Base-by-base conservation (phyloP, 2,113 vertebrate genomes). In the Oryzias woworae region DNA sequence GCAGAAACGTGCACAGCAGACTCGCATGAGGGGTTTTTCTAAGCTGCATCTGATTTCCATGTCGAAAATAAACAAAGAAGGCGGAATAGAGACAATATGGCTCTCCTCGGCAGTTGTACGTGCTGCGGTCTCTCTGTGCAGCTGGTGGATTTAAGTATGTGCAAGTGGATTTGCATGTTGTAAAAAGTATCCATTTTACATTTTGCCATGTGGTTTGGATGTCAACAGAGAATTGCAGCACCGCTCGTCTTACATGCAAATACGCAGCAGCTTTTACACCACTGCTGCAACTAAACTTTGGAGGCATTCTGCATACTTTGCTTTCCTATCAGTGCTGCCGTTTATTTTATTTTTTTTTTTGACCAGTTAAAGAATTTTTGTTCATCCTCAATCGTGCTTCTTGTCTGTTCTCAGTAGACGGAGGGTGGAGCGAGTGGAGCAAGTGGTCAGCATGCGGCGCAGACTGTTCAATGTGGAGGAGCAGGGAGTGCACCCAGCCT, bases 381-480 rank as follows among this genome's bases (percentile, higher is more conserved):
- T n/a, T 16, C 62, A 26, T 62, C 14, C 22, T 66, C 49, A 76
- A 23, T 20, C 8, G 1, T 72, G 31, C 46, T 52, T 47, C 42
- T 41, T 46, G 45, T 70, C 24, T 78, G 61, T 87, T 76, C 80
- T 62, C 90, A 98, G 97, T 98, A 84, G 95, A 98, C 0, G 97
- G 97, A 4, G 94, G 93, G 78, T 99, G 97, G 96, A 95, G 94
- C 0, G 92, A 96, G 18, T 99, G 97, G 97, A 98, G 95, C 91
- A 95, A 96, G 69, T 99, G 97, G 97, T 98, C 97, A 0, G 91
- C 93, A 7, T 99, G 97, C 0, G 94, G 94, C 1, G 89, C 93
- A 0, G 97, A 99, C 82, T 99, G 97, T 70, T 95, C 94, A 0
- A 95, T 95, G 89, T 98, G 97, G 97, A 91, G 97, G 59, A 98